Evolutionary conservation across 2,888 invertebrate genomes (phyloP).

Genomic region (Athalia cordata): DNA sequence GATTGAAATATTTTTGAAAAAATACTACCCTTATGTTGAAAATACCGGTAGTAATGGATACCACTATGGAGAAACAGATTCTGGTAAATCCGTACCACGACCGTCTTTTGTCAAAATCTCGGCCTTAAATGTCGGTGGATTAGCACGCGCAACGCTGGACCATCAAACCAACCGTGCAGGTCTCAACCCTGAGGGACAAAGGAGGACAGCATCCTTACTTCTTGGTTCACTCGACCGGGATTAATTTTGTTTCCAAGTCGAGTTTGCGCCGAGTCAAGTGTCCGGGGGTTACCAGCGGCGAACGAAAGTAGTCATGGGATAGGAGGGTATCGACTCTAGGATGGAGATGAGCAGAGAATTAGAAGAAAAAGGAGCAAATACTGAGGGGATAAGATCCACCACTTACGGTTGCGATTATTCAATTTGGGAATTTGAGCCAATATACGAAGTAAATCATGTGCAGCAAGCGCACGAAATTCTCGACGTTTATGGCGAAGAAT

Average conservation of each 20-base stretch:
- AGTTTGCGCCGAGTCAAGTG: conserved; percentile 36
- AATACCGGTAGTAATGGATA: background rate
- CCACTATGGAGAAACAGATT: background rate
- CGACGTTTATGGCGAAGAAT: no score
- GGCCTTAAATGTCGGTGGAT: conserved; percentile 34
- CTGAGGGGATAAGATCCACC: no score
- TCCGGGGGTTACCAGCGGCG: background rate
- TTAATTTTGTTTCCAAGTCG: conserved; percentile 43
- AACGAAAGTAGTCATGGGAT: no score
- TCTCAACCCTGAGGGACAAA: conserved; percentile 34
- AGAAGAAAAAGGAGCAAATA: no score
- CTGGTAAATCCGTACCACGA: no score
- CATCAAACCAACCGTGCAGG: conserved; percentile 36
- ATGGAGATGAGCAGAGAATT: no score
- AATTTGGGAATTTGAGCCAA: no score
- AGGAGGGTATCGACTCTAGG: no score
- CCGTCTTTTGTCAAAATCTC: conserved; percentile 16
- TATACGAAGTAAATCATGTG: no score
- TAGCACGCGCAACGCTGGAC: conserved; percentile 33
- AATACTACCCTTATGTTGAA: background rate
- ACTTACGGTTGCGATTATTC: no score
- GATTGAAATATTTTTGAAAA: background rate
- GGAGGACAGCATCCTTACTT: conserved; percentile 23
- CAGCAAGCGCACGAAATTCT: no score
- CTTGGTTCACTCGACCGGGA: conserved; percentile 34